phyloP scores from a whole-genome alignment of 1,140 invertebrate species.

The Papilio dardanus region DNA sequence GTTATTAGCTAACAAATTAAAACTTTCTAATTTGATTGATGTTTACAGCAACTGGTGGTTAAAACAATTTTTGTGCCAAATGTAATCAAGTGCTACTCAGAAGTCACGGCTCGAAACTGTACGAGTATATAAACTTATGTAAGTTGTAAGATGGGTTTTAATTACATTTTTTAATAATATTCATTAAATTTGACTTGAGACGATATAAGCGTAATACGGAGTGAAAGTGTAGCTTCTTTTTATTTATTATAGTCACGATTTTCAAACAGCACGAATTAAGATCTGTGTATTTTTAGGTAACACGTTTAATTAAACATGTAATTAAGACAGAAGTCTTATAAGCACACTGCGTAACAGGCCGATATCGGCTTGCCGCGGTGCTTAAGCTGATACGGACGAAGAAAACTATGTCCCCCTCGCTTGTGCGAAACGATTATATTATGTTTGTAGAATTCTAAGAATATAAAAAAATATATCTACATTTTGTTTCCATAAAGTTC shows the following conservation, averaged over 20 bases:
- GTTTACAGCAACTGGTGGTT: constrained; percentile 31
- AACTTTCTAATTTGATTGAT: constrained; percentile 59
- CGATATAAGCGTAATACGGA: not conserved
- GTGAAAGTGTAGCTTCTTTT: not conserved
- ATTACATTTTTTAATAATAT: constrained; percentile 15
- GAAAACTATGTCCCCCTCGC: too few relatives aligned
- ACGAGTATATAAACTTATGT: too few relatives aligned
- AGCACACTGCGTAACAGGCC: too few relatives aligned
- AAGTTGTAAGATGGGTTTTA: not conserved
- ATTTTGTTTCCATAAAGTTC: too few relatives aligned
- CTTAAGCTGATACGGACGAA: too few relatives aligned
- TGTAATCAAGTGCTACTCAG: constrained; percentile 43
- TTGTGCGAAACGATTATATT: too few relatives aligned
- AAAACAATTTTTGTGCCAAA: constrained; percentile 34
- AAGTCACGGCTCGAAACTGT: constrained; percentile 48
- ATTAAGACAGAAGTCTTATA: too few relatives aligned
- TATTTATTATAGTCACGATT: not conserved
- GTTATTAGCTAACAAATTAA: constrained; percentile 32
- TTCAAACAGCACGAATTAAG: not conserved
- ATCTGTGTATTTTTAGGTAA: not conserved
- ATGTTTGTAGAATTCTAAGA: too few relatives aligned
- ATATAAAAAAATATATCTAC: too few relatives aligned
- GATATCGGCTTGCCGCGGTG: too few relatives aligned
- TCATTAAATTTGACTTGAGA: not conserved
- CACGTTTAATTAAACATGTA: too few relatives aligned